Conservation (phyloP, 2,797 vertebrate genomes). For the Otus scops region DNA sequence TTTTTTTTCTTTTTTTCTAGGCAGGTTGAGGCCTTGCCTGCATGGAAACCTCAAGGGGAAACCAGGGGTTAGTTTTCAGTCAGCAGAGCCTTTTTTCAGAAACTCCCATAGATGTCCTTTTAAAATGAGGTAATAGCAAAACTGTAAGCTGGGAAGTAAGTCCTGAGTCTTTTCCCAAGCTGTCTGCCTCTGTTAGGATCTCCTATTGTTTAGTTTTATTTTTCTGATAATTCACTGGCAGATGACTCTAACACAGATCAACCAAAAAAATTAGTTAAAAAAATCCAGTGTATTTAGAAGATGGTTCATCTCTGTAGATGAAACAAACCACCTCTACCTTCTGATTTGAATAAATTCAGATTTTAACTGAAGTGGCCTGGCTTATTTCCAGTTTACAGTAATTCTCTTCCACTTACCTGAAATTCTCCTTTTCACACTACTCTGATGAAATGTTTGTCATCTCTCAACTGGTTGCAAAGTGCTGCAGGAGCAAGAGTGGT, state of each 20-base stretch:
- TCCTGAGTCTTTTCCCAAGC: background rate
- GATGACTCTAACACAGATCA: background rate
- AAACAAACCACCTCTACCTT: conserved; percentile 16
- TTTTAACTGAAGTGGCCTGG: background rate
- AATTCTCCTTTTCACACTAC: conserved; percentile 1
- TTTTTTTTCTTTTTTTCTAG: background rate
- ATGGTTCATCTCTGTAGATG: conserved; percentile 18
- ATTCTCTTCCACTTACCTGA: conserved; percentile 1
- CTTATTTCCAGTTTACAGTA: conserved; percentile 19
- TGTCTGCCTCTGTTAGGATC: background rate
- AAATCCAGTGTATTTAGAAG: background rate
- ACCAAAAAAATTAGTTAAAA: background rate
- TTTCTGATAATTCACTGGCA: background rate
- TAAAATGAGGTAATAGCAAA: background rate
- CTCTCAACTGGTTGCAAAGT: background rate
- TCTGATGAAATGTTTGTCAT: background rate
- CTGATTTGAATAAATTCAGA: conserved; percentile 27
- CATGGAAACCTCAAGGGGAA: background rate
- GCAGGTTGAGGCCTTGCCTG: background rate
- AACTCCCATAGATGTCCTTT: background rate
- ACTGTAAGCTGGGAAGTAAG: background rate
- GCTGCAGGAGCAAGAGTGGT: background rate
- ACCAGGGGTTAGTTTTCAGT: background rate
- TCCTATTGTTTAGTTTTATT: background rate
- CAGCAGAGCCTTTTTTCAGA: background rate